Evolutionary conservation across 2,797 vertebrate genomes (phyloP).

Genomic region (Coracias cyanogaster): DNA sequence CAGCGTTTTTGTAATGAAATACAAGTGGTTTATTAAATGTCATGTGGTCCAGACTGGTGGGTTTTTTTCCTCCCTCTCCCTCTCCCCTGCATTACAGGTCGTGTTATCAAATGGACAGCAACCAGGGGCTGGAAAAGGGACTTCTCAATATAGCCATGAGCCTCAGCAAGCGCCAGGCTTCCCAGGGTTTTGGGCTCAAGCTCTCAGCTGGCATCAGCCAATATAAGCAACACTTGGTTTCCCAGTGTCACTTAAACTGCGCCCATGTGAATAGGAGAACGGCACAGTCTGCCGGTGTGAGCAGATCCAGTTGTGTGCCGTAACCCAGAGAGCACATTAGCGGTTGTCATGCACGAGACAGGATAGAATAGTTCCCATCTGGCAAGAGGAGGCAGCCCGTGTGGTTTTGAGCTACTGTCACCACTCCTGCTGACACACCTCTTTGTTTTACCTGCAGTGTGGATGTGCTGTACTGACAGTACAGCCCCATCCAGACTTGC

Average conservation of each 20-base stretch:
- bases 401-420: not conserved
- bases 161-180: not conserved
- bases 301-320: not conserved
- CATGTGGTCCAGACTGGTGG: not conserved
- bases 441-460: no score
- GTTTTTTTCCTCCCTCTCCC: not conserved
- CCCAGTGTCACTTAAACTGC: fast-evolving
- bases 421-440: not conserved
- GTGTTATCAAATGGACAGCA: not conserved
- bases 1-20: not conserved
- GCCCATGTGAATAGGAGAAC: fast-evolving
- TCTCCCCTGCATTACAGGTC: not conserved
- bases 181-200: not conserved
- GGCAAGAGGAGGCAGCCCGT: not conserved
- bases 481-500: not conserved
- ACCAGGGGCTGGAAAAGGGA: not conserved
- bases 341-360: not conserved
- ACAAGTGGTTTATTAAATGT: not conserved
- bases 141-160: not conserved
- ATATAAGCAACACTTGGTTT: fast-evolving
- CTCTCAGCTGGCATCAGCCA: not conserved
- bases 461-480: not conserved
- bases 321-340: fast-evolving
- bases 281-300: fast-evolving
- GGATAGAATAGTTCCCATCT: not conserved